Evolutionary conservation across 37 sponge, comb jelly and placozoan genomes (phyloP).

Genomic region (Eunapius fragilis): DNA sequence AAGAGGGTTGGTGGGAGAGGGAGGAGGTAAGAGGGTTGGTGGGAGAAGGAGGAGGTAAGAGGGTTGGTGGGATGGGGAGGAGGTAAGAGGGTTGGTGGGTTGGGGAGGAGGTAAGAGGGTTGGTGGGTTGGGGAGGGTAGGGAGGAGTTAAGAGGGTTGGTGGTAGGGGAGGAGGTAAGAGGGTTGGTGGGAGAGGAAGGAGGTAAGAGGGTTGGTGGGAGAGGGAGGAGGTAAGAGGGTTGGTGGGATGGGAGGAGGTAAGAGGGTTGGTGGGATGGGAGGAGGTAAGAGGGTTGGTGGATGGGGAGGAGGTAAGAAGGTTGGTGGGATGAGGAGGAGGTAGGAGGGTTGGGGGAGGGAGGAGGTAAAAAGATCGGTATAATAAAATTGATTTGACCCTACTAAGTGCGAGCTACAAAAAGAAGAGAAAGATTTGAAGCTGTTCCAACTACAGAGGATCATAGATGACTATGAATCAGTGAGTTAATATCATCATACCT

Average conservation of each 20-base stretch:
- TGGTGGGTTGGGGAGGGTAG: not conserved
- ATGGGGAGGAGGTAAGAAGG: not conserved
- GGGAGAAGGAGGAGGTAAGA: not conserved
- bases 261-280: not conserved
- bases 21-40: not conserved
- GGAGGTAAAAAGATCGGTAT: not conserved
- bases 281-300: not conserved
- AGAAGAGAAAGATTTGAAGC: constrained; percentile 35
- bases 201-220: constrained; percentile 10
- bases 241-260: not conserved
- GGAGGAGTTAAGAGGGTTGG: not conserved
- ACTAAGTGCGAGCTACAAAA: constrained; percentile 26
- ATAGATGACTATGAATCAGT: constrained; percentile 51
- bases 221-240: too few relatives aligned
- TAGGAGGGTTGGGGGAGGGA: not conserved
- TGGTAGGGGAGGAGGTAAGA: not conserved
- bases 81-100: not conserved
- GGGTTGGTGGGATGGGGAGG: not conserved
- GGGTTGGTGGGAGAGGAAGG: not conserved
- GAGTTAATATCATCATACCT: not conserved
- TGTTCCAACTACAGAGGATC: constrained; percentile 15
- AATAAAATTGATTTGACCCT: not conserved
- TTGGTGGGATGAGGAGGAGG: not conserved
- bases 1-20: not conserved
- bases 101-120: not conserved